These are phyloP conservation scores for Phyllostomus hastatus DNA, from an alignment of 2,113 vertebrate species.

Conservation along the genomic window DNA sequence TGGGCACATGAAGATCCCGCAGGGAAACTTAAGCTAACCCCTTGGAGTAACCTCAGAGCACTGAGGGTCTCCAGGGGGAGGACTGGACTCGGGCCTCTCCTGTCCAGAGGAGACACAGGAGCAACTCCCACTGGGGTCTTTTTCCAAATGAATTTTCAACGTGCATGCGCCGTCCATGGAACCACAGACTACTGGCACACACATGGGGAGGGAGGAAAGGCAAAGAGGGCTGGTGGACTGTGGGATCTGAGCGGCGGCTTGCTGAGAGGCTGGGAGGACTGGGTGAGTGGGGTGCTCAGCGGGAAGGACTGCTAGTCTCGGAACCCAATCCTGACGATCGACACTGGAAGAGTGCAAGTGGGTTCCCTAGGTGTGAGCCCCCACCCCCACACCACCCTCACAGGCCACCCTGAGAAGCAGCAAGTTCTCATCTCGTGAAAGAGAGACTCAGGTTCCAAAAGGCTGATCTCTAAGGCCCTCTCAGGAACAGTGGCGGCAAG, in stretches of 20 bases:
- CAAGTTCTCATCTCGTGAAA: background rate
- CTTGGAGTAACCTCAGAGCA: background rate
- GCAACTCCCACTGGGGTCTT: background rate
- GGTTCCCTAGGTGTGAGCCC: background rate
- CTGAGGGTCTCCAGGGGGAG: too few species aligned
- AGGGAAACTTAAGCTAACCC: background rate
- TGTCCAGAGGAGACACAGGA: background rate
- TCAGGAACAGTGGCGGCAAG: background rate
- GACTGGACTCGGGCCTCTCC: background rate
- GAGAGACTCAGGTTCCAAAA: background rate
- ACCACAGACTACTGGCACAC: too few species aligned
- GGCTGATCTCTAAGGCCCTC: background rate
- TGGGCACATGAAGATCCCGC: background rate
- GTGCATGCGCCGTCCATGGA: background rate
- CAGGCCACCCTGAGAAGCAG: rapidly evolving
- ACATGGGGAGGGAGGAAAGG: background rate
- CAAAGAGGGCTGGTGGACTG: background rate
- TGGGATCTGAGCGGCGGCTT: background rate
- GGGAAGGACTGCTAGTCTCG: too few species aligned
- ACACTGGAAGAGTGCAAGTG: background rate
- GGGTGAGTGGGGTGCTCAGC: rapidly evolving
- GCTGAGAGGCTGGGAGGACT: background rate
- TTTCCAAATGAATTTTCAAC: background rate
- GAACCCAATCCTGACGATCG: too few species aligned
- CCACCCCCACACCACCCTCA: too few species aligned